Conservation (phyloP, 1,140 invertebrate species). For the Nebria ingens region DNA sequence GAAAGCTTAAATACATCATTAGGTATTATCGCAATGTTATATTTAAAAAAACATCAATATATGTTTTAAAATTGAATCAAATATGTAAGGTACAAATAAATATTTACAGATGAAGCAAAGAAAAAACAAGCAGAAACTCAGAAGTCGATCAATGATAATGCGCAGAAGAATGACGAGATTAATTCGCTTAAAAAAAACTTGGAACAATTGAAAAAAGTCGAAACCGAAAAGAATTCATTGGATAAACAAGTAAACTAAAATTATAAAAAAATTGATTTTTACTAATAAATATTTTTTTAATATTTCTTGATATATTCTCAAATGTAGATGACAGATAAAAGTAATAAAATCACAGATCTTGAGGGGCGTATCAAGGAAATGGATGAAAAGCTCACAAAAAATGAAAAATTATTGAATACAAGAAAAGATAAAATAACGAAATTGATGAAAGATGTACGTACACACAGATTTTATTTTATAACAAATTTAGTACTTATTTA, state of each 20-base stretch:
- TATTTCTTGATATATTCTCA: no score
- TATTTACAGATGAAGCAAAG: slow-evolving; percentile 34
- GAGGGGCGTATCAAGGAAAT: slow-evolving; percentile 47
- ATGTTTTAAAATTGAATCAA: no score
- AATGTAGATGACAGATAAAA: slow-evolving; percentile 42
- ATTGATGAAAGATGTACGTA: slow-evolving; percentile 47
- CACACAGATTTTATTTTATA: slow-evolving; percentile 11
- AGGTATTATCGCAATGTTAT: slow-evolving; percentile 21
- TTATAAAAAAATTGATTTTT: slow-evolving; percentile 13
- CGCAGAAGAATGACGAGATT: slow-evolving; percentile 37
- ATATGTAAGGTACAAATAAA: slow-evolving; percentile 1
- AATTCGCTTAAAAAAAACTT: slow-evolving; percentile 47
- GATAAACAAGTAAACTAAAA: slow-evolving; percentile 11
- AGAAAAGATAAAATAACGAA: slow-evolving; percentile 49
- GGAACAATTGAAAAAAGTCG: slow-evolving; percentile 41
- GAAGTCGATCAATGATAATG: slow-evolving; percentile 31
- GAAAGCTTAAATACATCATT: slow-evolving; percentile 39
- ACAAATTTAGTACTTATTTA: slow-evolving; percentile 18
- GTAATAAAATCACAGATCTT: slow-evolving; percentile 43
- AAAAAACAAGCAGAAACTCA: slow-evolving; percentile 40
- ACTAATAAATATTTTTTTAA: no score
- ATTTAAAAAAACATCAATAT: no score
- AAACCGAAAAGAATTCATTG: slow-evolving; percentile 31
- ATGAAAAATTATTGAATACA: slow-evolving; percentile 41
- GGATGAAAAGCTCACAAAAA: slow-evolving; percentile 49